phyloP scores from a whole-genome alignment of 2,888 invertebrate genomes.

The Drosophila kambysellisi region DNA sequence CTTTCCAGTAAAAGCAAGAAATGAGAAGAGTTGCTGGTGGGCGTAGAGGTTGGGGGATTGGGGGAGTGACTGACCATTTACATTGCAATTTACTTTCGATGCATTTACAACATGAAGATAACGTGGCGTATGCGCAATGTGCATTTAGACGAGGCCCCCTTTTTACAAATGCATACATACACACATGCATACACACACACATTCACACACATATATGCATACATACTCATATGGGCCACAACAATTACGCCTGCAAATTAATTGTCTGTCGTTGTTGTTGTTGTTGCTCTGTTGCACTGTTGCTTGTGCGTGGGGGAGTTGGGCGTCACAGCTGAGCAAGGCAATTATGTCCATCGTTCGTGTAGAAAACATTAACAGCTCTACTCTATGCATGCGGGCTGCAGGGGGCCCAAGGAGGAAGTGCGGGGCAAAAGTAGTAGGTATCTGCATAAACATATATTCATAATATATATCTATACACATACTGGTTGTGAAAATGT shows the following conservation, averaged over 20 bases:
- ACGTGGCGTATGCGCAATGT: slow-evolving; percentile 74
- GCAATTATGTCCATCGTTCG: slow-evolving; percentile 79
- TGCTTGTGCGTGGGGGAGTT: slow-evolving; percentile 48
- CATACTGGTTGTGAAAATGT: slow-evolving; percentile 31
- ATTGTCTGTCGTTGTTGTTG: slow-evolving; percentile 39
- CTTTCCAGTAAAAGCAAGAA: slow-evolving; percentile 16
- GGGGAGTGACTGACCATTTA: slow-evolving; percentile 23
- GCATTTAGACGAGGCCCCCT: slow-evolving; percentile 44
- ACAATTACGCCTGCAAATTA: slow-evolving; percentile 75
- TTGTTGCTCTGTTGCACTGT: slow-evolving; percentile 9
- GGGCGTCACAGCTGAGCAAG: slow-evolving; percentile 58
- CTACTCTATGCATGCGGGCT: slow-evolving; percentile 13
- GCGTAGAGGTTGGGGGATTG: neutral
- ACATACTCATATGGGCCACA: slow-evolving; percentile 73
- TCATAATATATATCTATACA: neutral
- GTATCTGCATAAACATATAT: slow-evolving; percentile 65
- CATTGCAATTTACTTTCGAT: slow-evolving; percentile 74
- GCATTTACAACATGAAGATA: slow-evolving; percentile 51
- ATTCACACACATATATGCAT: neutral
- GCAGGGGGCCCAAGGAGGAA: neutral
- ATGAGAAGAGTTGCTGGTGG: neutral
- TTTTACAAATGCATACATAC: slow-evolving; percentile 39
- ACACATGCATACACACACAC: neutral
- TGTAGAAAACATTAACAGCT: slow-evolving; percentile 69
- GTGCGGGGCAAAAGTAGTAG: neutral